Evolutionary conservation across 2,888 invertebrate genomes (phyloP), one percentile per base, ranked within the genome.

Genomic region (Phortica magna): DNA sequence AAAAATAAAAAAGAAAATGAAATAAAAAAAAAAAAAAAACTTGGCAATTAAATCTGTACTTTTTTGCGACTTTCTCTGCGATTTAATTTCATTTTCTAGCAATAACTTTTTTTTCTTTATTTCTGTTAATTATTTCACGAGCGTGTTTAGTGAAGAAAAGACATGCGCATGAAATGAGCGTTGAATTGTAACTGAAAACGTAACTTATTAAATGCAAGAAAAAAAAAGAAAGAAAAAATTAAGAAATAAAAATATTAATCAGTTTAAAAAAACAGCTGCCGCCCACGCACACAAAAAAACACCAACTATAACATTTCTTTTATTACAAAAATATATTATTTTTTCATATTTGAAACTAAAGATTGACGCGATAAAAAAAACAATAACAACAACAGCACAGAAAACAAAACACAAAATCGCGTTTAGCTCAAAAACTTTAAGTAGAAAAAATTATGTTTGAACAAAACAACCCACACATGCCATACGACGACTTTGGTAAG

Each of bases 11-110:
- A 48, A 14, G 48, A 48, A 14, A 59, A 14, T 59, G 17, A 59
- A 59, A 39, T 12, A 10, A 39, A 6, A 67, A 67, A 41, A 6
- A 67, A 67, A 41, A 14, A 67, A 55, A 71, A 55, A 48, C 22
- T 19, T 71, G 55, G 41, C 43, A 61, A 61, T 48, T 22, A 41
- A 17, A 10, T 19, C 39, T 55, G 31, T 78, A 84, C 82, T 80
- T 83, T 84, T 70, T 77, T 82, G 74, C 81, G 65, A 71, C 73
- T 81, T 68, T 74, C 74, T 67, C 67, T 74, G 74, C 74, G 65
- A 67, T 41, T 74, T 55, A 74, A 67, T 55, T 67, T 74, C 67
- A 74, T 74, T 65, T 22, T 55, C 41, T 39, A 39, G 59, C 73
- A 73, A 31, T 59, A 72, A 55, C 39, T 41, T 39, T 64, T 64